Percentiles rank a stretch among this genome's conserved stretches.
phyloP scores from a whole-genome alignment of 2,888 invertebrate species.

The Hylaea fasciaria region DNA sequence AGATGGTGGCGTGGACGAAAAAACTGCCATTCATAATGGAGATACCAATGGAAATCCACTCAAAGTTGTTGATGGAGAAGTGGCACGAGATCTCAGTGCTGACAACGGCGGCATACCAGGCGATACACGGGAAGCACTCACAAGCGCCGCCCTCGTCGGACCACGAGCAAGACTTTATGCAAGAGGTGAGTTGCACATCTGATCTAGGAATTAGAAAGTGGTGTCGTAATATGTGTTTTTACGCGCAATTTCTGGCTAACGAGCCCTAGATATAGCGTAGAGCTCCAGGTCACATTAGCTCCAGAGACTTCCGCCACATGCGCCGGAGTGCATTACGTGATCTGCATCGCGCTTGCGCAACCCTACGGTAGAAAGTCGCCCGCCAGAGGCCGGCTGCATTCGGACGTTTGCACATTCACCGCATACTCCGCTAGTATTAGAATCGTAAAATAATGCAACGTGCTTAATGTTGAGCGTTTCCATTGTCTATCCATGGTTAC shows the following conservation, averaged over 20 bases:
- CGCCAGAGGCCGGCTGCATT: conserved; percentile 73
- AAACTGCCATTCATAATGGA: conserved; percentile 98
- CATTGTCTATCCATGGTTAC: conserved; percentile 50
- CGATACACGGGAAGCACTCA: conserved; percentile 90
- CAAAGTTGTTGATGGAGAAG: conserved; percentile 97
- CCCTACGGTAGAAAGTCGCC: conserved; percentile 77
- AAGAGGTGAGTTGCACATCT: conserved; percentile 87
- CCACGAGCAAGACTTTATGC: conserved; percentile 91
- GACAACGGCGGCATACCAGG: conserved; percentile 97
- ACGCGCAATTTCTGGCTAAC: conserved; percentile 41
- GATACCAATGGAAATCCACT: conserved; percentile 97
- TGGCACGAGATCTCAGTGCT: conserved; percentile 98
- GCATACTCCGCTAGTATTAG: conserved; percentile 69
- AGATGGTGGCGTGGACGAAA: conserved; percentile 99
- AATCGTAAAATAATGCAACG: conserved; percentile 66
- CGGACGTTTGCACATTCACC: conserved; percentile 67
- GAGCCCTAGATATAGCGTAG: conserved; percentile 58
- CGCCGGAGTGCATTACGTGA: conserved; percentile 80
- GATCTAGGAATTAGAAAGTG: conserved; percentile 38
- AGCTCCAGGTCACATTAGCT: conserved; percentile 73
- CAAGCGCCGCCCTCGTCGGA: conserved; percentile 77
- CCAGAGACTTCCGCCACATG: conserved; percentile 80
- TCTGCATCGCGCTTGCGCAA: conserved; percentile 80
- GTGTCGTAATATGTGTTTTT: conserved; percentile 35
- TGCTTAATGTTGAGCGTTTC: conserved; percentile 51